Percentiles rank a stretch among this genome's conserved stretches.
Conservation (phyloP, 2,888 invertebrate species). For the Thera obeliscata region DNA sequence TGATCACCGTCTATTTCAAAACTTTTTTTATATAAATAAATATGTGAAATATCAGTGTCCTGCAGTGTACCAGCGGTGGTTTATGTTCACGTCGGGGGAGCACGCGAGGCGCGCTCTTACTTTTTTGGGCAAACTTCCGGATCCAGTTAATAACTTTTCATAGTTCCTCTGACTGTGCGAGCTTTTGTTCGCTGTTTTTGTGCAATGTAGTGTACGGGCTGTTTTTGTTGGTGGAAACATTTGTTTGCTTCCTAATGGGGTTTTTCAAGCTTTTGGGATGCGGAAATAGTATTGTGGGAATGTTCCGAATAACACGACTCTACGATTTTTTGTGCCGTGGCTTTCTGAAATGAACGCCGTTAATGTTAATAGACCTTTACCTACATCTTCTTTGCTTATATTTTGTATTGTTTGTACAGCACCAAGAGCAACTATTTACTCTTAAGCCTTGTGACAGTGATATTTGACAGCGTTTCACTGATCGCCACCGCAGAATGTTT, state of each 20-base stretch:
- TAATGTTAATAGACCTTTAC: neutral
- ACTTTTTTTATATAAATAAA: neutral
- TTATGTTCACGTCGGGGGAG: constrained; percentile 38
- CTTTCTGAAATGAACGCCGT: neutral
- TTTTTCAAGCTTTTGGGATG: constrained; percentile 25
- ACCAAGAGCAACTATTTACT: too few relatives aligned
- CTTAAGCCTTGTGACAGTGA: too few relatives aligned
- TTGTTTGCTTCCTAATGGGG: constrained; percentile 28
- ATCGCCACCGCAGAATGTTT: too few relatives aligned
- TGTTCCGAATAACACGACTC: constrained; percentile 1
- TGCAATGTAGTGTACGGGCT: constrained; percentile 38
- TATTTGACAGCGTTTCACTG: too few relatives aligned
- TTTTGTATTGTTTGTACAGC: too few relatives aligned
- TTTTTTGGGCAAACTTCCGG: constrained; percentile 52
- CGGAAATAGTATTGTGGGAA: constrained; percentile 12
- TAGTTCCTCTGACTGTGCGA: constrained; percentile 44
- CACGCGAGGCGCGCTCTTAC: constrained; percentile 46
- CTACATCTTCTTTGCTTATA: too few relatives aligned
- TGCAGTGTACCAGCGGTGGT: constrained; percentile 28
- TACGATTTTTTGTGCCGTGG: neutral
- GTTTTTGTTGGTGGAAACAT: constrained; percentile 32
- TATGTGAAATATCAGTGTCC: constrained; percentile 3
- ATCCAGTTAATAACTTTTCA: constrained; percentile 51
- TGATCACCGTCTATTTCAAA: neutral
- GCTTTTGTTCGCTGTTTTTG: constrained; percentile 43